A percentile compares a stretch with the other conserved stretches of the same genome.
These are phyloP conservation scores for Limulus polyphemus DNA, from an alignment of 2,888 invertebrate species.

Conservation along the genomic window DNA sequence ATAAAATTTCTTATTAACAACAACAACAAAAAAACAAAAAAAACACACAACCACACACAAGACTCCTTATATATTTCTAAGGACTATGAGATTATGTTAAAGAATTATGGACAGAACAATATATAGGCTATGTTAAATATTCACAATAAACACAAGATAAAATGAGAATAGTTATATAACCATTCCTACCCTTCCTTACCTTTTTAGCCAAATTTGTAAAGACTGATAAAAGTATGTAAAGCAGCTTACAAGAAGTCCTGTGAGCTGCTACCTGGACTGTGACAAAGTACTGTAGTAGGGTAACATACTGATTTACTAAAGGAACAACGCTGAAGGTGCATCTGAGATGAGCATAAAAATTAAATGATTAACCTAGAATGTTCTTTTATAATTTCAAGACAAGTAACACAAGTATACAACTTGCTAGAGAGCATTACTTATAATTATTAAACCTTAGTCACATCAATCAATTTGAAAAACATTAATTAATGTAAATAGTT, in stretches of 20 bases:
- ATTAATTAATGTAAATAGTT: too few species aligned
- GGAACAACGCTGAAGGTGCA: slow-evolving; percentile 39
- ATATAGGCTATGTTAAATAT: too few species aligned
- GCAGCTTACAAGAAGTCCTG: slow-evolving; percentile 65
- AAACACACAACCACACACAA: too few species aligned
- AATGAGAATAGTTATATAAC: too few species aligned
- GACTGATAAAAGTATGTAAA: slow-evolving; percentile 64
- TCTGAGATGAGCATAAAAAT: slow-evolving; percentile 6
- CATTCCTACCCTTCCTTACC: slow-evolving; percentile 34
- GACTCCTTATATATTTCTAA: too few species aligned
- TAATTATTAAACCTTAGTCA: not conserved
- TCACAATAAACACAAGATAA: too few species aligned
- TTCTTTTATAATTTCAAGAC: not conserved
- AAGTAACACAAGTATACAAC: not conserved
- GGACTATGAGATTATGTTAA: too few species aligned
- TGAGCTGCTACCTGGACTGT: slow-evolving; percentile 64
- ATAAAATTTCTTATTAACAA: too few species aligned
- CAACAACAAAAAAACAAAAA: too few species aligned
- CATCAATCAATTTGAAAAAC: not conserved
- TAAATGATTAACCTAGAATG: not conserved
- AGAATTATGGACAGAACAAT: too few species aligned
- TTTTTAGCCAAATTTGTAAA: slow-evolving; percentile 70
- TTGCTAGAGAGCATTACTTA: not conserved
- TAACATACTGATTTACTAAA: slow-evolving; percentile 59
- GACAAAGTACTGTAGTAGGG: slow-evolving; percentile 63